Percentiles rank a stretch among this genome's conserved stretches.
These are phyloP conservation scores for Condylura cristata DNA, from an alignment of 2,113 vertebrate genomes.

Conservation along the genomic window DNA sequence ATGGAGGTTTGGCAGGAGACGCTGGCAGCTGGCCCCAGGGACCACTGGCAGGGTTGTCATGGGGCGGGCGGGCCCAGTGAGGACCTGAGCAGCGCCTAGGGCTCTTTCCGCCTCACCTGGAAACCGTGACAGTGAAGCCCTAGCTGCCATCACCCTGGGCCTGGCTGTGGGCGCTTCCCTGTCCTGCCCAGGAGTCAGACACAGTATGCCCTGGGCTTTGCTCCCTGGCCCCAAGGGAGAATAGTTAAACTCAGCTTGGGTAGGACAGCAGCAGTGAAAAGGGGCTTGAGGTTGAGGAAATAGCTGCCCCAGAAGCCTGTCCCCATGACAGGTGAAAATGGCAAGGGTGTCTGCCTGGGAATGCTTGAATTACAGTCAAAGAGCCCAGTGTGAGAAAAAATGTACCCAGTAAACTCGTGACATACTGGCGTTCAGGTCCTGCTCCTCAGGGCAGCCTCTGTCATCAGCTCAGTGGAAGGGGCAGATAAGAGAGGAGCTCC, in stretches of 20 bases:
- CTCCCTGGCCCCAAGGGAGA: conserved; percentile 10
- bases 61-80: background rate
- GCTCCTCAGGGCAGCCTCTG: background rate
- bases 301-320: background rate
- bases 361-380: background rate
- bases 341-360: background rate
- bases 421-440: background rate
- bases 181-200: conserved; percentile 42
- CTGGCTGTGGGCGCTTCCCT: background rate
- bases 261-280: conserved; percentile 64
- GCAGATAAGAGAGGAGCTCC: background rate
- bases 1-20: too few relatives aligned
- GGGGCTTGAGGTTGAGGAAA: conserved; percentile 48
- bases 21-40: too few relatives aligned
- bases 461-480: background rate
- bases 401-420: background rate
- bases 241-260: background rate
- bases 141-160: background rate
- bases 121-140: background rate
- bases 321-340: rapidly evolving
- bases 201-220: conserved; percentile 29
- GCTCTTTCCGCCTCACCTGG: background rate
- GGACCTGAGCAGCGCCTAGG: background rate
- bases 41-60: background rate
- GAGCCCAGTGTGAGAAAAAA: background rate